phyloP scores from a whole-genome alignment of 2,888 invertebrate species.

The Lymantria monacha region DNA sequence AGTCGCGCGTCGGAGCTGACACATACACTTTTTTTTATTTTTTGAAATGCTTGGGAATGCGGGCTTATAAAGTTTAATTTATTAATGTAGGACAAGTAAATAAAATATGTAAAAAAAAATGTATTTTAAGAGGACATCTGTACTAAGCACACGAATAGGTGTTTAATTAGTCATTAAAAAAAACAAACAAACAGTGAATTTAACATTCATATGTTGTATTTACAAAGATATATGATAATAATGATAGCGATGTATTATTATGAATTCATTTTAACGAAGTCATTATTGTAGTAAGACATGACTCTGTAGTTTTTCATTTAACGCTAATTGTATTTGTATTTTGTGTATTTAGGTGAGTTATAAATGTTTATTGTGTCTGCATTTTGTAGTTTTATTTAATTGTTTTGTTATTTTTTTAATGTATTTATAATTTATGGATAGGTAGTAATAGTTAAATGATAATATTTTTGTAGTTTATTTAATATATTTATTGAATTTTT shows the following conservation, averaged over 20 bases:
- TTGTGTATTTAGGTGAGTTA: constrained; percentile 12
- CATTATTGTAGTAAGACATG: constrained; percentile 18
- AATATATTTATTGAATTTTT: too few species aligned
- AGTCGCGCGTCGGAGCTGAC: too few species aligned
- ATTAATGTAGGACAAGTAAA: too few species aligned
- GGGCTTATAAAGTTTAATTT: too few species aligned
- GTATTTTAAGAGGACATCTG: too few species aligned
- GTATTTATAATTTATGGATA: too few species aligned
- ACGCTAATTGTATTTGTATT: constrained; percentile 1
- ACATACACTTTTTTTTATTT: too few species aligned
- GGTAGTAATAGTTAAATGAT: too few species aligned
- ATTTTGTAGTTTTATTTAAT: not conserved
- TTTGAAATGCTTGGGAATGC: too few species aligned
- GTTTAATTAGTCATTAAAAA: not conserved
- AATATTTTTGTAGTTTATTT: too few species aligned
- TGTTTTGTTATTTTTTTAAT: not conserved
- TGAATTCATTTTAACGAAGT: constrained; percentile 15
- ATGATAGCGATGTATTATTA: not conserved
- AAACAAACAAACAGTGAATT: not conserved
- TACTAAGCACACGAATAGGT: too few species aligned
- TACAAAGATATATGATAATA: constrained; percentile 4
- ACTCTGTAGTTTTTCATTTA: constrained; percentile 9
- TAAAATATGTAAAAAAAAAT: too few species aligned
- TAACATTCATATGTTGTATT: constrained; percentile 3
- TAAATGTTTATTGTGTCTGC: not conserved